Percentiles rank a stretch among this genome's conserved stretches.
Evolutionary conservation across 2,113 vertebrate genomes (phyloP).

Genomic region (Scartelaos histophorus): DNA sequence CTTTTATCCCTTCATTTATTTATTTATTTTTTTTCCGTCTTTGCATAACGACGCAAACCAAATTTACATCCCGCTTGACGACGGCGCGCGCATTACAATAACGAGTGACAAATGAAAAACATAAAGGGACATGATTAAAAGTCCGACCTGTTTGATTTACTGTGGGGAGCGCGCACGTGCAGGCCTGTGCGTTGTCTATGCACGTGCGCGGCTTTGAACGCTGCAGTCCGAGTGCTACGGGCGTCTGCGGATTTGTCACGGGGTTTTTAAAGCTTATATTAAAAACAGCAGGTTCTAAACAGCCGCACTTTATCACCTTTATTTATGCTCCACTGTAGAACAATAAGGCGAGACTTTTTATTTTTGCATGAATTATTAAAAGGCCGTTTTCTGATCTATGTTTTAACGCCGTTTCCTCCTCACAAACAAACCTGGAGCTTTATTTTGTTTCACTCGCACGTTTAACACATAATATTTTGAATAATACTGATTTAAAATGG

Average conservation of each 20-base stretch:
- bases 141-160: constrained; percentile 64
- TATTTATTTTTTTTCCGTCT: constrained; percentile 31
- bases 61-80: constrained; percentile 72
- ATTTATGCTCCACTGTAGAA: not conserved
- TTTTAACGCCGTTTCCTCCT: too few relatives aligned
- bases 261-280: constrained; percentile 7
- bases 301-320: not conserved
- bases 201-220: constrained; percentile 11
- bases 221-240: constrained; percentile 2
- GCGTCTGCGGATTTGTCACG: constrained; percentile 11
- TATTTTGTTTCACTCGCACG: too few relatives aligned
- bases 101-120: constrained; percentile 73
- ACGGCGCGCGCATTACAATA: constrained; percentile 68
- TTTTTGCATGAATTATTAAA: not conserved
- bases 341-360: too few relatives aligned
- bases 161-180: constrained; percentile 34
- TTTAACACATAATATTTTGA: too few relatives aligned
- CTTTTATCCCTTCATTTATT: constrained; percentile 44
- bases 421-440: too few relatives aligned
- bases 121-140: constrained; percentile 77
- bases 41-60: constrained; percentile 62
- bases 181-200: not conserved
- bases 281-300: constrained; percentile 4
- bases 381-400: too few relatives aligned
- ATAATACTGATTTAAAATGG: too few relatives aligned